Percentiles rank a stretch among this genome's conserved stretches.
These are phyloP conservation scores for Orthosia gothica DNA, from an alignment of 2,888 invertebrate species.

Conservation along the genomic window DNA sequence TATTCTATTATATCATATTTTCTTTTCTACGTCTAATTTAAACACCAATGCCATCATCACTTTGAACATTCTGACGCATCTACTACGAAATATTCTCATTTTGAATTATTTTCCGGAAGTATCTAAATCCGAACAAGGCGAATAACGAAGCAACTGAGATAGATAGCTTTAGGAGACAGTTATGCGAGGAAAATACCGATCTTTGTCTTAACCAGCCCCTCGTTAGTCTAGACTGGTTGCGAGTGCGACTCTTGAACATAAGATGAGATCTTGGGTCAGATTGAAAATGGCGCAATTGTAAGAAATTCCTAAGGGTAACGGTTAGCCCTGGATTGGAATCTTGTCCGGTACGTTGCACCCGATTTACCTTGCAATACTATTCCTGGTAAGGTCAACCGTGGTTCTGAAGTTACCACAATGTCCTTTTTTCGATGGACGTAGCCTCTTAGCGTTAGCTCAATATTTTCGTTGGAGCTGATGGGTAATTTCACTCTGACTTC, in stretches of 20 bases:
- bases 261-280: conserved; percentile 38
- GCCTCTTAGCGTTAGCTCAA: neutral
- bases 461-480: conserved; percentile 5
- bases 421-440: neutral
- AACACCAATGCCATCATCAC: neutral
- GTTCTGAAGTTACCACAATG: neutral
- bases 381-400: neutral
- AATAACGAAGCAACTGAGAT: conserved; percentile 17
- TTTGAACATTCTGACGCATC: conserved; percentile 13
- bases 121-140: conserved; percentile 12
- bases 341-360: neutral
- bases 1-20: neutral
- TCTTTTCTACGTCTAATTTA: neutral
- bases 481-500: neutral
- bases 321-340: conserved; percentile 17
- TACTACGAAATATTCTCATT: neutral
- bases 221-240: conserved; percentile 44
- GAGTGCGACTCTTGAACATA: conserved; percentile 23
- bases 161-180: conserved; percentile 15
- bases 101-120: conserved; percentile 1
- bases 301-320: conserved; percentile 42
- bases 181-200: conserved; percentile 36
- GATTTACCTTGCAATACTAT: neutral
- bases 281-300: conserved; percentile 34
- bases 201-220: conserved; percentile 45